phyloP scores from a whole-genome alignment of 53 echinoderm and acorn worm genomes.

The Crossaster papposus region DNA sequence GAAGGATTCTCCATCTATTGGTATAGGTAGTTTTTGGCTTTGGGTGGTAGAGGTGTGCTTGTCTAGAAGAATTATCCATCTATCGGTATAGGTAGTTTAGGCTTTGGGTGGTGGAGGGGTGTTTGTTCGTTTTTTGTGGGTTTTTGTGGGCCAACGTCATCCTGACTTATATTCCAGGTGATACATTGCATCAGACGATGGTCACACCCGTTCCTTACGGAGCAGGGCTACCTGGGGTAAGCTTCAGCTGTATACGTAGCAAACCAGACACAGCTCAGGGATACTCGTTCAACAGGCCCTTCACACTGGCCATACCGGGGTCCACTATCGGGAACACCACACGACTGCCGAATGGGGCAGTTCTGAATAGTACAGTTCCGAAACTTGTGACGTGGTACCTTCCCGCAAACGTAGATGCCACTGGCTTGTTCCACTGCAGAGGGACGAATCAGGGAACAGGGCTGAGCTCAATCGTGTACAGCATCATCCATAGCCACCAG shows the following conservation, averaged over 20 bases:
- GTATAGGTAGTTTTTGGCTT: too few species aligned
- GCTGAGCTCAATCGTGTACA: not conserved
- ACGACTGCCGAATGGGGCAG: not conserved
- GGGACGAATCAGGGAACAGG: not conserved
- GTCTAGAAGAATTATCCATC: too few species aligned
- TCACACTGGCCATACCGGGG: not conserved
- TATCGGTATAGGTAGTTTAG: too few species aligned
- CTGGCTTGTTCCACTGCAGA: not conserved
- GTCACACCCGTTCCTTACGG: conserved; percentile 34
- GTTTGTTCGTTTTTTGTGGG: too few species aligned
- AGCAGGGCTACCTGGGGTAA: not conserved
- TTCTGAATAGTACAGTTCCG: too few species aligned
- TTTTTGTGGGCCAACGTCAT: too few species aligned
- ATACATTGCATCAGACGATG: conserved; percentile 33
- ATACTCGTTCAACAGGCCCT: not conserved
- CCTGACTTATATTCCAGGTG: not conserved
- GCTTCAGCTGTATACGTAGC: not conserved
- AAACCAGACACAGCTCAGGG: not conserved
- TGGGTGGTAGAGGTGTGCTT: too few species aligned
- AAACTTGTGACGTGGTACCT: not conserved
- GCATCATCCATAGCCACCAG: not conserved
- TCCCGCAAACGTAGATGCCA: not conserved
- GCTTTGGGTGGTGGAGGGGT: too few species aligned
- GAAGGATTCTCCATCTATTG: too few species aligned
- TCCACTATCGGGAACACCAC: not conserved